phyloP scores from a whole-genome alignment of 2,888 invertebrate species.

The Eumacrocentrus americanus region DNA sequence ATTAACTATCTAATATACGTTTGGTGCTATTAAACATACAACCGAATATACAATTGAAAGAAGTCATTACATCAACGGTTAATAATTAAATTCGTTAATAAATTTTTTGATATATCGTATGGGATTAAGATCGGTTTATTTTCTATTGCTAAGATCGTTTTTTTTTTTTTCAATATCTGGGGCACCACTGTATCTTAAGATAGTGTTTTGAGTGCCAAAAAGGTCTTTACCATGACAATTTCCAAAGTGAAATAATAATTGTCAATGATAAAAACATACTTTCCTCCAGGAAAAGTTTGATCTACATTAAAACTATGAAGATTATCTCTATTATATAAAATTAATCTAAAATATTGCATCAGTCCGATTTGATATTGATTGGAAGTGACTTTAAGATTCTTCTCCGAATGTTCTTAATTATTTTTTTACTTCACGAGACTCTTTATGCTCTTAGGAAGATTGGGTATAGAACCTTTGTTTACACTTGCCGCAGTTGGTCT shows the following conservation, averaged over 20 bases:
- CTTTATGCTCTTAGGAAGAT: constrained; percentile 57
- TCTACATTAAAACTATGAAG: too few species aligned
- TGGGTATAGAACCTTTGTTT: constrained; percentile 68
- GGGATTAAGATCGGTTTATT: too few species aligned
- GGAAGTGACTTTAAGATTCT: background rate
- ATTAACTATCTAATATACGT: too few species aligned
- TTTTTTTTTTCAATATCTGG: too few species aligned
- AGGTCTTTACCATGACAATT: background rate
- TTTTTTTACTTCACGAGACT: constrained; percentile 47
- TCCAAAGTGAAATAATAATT: background rate
- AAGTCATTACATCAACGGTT: background rate
- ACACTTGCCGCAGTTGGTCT: constrained; percentile 85
- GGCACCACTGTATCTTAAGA: too few species aligned
- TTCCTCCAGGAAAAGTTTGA: background rate
- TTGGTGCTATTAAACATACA: background rate
- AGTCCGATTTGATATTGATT: constrained; percentile 14
- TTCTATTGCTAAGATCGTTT: too few species aligned
- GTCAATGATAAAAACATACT: too few species aligned
- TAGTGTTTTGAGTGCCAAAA: too few species aligned
- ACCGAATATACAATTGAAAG: constrained; percentile 3
- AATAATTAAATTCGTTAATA: constrained; percentile 2
- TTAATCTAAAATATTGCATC: constrained; percentile 15
- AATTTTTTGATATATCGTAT: background rate
- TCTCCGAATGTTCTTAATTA: background rate
- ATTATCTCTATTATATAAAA: too few species aligned